phyloP scores from a whole-genome alignment of 2,888 invertebrate species.

The Parnassius glacialis region DNA sequence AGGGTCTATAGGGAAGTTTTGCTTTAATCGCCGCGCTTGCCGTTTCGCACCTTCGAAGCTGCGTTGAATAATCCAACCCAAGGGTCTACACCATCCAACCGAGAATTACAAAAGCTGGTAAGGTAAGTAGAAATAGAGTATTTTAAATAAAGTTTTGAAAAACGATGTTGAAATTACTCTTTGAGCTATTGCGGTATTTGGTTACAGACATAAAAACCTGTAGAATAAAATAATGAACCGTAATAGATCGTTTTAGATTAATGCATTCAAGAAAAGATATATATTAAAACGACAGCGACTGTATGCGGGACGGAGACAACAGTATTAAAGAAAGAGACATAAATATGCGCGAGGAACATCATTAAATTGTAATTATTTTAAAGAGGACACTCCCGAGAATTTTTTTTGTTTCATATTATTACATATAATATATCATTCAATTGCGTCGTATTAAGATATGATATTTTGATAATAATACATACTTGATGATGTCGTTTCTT shows the following conservation, averaged over 20 bases:
- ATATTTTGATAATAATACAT: too few species aligned
- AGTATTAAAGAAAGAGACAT: slow-evolving; percentile 3
- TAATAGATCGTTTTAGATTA: slow-evolving; percentile 26
- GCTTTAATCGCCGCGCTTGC: too few species aligned
- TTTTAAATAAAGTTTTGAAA: not conserved
- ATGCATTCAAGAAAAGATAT: slow-evolving; percentile 25
- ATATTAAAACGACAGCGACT: slow-evolving; percentile 15
- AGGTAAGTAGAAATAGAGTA: too few species aligned
- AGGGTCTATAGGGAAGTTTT: too few species aligned
- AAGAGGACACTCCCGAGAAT: slow-evolving; percentile 8
- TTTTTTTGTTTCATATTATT: not conserved
- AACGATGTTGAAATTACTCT: slow-evolving; percentile 4
- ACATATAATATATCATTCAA: too few species aligned
- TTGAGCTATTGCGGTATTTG: slow-evolving; percentile 17
- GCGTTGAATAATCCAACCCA: too few species aligned
- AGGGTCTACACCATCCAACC: too few species aligned
- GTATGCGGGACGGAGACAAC: slow-evolving; percentile 10
- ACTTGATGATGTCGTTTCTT: too few species aligned
- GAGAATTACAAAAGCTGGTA: too few species aligned
- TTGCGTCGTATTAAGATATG: too few species aligned
- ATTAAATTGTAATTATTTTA: slow-evolving; percentile 23
- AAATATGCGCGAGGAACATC: slow-evolving; percentile 13
- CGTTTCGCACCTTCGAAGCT: too few species aligned
- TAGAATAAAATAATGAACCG: slow-evolving; percentile 24
- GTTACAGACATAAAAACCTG: slow-evolving; percentile 24